These are phyloP conservation scores for Thinocorus orbignyianus DNA, from an alignment of 2,113 vertebrate species.

Conservation along the genomic window DNA sequence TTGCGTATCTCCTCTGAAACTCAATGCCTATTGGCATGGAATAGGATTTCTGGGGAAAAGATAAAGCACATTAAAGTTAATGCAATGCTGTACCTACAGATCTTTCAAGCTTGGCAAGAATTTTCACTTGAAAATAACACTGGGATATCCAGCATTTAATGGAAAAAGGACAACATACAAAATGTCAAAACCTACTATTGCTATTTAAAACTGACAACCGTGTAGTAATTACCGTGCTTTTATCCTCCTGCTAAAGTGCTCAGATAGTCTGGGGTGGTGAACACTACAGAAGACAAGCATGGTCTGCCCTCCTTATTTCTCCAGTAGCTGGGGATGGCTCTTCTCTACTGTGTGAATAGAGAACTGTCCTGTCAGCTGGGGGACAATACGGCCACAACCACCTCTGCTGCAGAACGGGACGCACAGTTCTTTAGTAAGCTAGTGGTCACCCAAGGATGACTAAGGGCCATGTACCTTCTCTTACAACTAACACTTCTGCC, in stretches of 20 bases:
- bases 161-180: not conserved
- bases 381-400: not conserved
- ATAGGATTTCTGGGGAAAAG: slow-evolving; percentile 88
- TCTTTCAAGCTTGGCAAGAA: not conserved
- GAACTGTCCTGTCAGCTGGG: not conserved
- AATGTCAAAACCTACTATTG: not conserved
- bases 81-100: not conserved
- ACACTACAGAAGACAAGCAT: not conserved
- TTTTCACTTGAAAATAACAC: not conserved
- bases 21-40: slow-evolving; percentile 90
- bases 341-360: not conserved
- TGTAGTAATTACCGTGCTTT: not conserved
- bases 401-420: not conserved
- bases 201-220: not conserved
- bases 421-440: not conserved
- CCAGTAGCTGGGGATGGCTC: not conserved
- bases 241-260: not conserved
- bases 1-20: slow-evolving; percentile 95
- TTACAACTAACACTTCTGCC: not conserved
- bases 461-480: not conserved
- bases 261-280: not conserved
- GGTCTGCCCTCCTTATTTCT: not conserved
- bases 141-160: not conserved
- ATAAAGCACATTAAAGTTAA: slow-evolving; percentile 18
- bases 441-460: not conserved